Conservation (phyloP, 2,113 vertebrate species). For the Labeo rohita region DNA sequence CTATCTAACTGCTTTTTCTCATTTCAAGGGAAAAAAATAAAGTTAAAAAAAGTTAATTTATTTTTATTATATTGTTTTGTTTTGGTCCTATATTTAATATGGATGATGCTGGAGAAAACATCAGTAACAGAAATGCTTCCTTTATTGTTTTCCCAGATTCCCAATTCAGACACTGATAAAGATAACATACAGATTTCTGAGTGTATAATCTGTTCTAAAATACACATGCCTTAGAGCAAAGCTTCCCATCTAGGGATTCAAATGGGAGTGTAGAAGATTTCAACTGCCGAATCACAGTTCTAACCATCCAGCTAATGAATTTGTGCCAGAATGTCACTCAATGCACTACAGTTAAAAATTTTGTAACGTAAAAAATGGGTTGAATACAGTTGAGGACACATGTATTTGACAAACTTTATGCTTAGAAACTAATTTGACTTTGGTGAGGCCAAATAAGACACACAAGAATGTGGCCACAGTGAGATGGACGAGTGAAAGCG, state of each 20-base stretch:
- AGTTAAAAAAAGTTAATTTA: no score
- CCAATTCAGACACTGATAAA: neutral
- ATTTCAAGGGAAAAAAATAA: neutral
- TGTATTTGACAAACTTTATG: neutral
- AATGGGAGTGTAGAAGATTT: neutral
- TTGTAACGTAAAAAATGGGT: neutral
- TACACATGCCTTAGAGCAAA: neutral
- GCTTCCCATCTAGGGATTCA: neutral
- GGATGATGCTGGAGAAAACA: neutral
- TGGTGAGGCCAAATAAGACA: neutral
- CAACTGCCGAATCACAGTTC: neutral
- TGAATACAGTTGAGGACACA: neutral
- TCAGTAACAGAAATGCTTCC: neutral
- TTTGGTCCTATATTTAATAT: neutral
- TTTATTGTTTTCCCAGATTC: neutral
- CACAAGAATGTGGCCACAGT: constrained; percentile 16
- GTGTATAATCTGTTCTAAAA: neutral
- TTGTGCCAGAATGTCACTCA: neutral
- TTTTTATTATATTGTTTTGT: no score
- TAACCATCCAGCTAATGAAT: neutral
- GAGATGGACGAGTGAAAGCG: constrained; percentile 14
- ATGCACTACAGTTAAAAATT: neutral
- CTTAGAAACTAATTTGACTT: neutral
- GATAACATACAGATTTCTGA: neutral
- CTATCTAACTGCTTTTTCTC: neutral